Evolutionary conservation across 2,888 invertebrate genomes (phyloP), one percentile per base, ranked within the genome.

Genomic region (Drosophila ustulata): DNA sequence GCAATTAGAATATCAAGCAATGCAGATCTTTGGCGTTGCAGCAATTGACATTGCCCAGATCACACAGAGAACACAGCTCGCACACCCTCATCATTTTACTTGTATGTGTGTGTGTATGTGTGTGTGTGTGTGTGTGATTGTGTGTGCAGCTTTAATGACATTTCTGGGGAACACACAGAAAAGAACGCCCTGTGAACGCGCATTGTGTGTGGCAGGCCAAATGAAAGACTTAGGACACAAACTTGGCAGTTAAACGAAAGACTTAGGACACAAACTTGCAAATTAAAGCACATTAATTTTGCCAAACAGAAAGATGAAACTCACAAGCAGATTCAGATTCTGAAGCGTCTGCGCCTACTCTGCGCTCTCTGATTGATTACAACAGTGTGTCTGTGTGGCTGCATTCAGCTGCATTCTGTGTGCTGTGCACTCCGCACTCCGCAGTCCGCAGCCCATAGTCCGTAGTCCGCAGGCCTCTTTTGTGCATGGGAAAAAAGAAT

Each of bases 1-100:
- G 88, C 89, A 87, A 87, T 87, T 87, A 87, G 89, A 89, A 89
- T 87, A 87, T 87, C 86, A 89, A 84, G 82, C 82, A 71, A 85
- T 88, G 79, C 82, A 86, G 87, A 86, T 86, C 85, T 86, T 53
- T 56, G 62, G 64, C 66, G 75, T 65, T 81, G 71, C 83, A 74
- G 75, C 89, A 85, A 88, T 83, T 78, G 88, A 80, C 83, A 84
- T 86, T 80, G 74, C 62, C 77, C 73, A 82, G 82, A 80, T 80
- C 81, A 66, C 66, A 70, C 66, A 72, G 66, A 34, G 2, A 66
- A 45, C 50, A 68, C 61, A 75, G 61, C 56, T 73, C 62, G 66
- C 76, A 74, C 74, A 76, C 78, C 73, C 78, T 72, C 66, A 37
- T 52, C 43, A 46, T 8, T 69, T 18, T 18, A 18, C 18, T 68